Percentiles rank a stretch among this genome's conserved stretches.
phyloP scores from a whole-genome alignment of 2,888 invertebrate species.

The Uloborus plumipes region DNA sequence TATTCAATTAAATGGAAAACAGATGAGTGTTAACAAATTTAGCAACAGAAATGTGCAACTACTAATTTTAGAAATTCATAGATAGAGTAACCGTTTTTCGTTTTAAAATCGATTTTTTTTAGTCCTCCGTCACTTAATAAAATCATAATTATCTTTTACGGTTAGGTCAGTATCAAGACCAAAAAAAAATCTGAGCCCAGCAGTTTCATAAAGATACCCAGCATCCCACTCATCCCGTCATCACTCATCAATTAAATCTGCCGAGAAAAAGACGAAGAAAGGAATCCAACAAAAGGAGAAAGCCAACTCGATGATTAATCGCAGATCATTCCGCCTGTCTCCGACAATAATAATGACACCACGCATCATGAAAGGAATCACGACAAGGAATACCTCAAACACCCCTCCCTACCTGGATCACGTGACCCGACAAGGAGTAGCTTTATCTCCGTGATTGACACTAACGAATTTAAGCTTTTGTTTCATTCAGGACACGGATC shows the following conservation, averaged over 20 bases:
- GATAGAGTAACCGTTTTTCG: too few species aligned
- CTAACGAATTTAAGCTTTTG: conserved; percentile 33
- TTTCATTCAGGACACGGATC: conserved; percentile 24
- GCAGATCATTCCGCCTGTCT: conserved; percentile 18
- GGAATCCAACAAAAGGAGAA: conserved; percentile 30
- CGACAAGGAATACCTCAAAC: conserved; percentile 11
- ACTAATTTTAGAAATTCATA: too few species aligned
- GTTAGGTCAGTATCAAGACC: too few species aligned
- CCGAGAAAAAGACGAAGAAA: conserved; percentile 11
- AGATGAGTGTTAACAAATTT: too few species aligned
- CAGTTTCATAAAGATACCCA: too few species aligned
- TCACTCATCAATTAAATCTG: conserved; percentile 27
- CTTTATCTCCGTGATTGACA: conserved; percentile 34
- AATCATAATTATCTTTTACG: too few species aligned
- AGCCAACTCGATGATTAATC: conserved; percentile 38
- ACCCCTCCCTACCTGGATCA: conserved; percentile 16
- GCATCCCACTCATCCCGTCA: not conserved
- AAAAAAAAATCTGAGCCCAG: too few species aligned
- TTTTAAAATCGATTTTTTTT: too few species aligned
- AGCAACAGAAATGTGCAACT: too few species aligned
- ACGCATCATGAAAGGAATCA: conserved; percentile 25
- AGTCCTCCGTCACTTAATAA: too few species aligned
- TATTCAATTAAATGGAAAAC: too few species aligned
- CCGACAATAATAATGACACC: conserved; percentile 52
- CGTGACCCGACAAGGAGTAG: conserved; percentile 23